Evolutionary conservation across 2,113 vertebrate species (phyloP).

Genomic region (Mugil cephalus): DNA sequence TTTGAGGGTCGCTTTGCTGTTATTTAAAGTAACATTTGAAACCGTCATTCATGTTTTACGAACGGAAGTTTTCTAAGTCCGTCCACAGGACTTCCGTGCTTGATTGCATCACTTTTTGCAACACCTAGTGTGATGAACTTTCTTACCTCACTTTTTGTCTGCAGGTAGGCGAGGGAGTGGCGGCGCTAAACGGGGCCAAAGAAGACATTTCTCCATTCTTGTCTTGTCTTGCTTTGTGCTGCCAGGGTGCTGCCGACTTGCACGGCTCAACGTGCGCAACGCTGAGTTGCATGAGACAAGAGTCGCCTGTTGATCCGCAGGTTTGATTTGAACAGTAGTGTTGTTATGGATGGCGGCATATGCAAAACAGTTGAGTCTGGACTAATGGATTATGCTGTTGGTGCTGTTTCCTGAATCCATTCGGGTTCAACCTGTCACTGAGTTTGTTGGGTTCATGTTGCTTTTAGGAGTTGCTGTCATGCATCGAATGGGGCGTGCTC

Average conservation of each 20-base stretch:
- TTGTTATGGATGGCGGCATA: background rate
- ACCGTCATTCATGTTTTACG: background rate
- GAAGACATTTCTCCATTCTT: slow-evolving; percentile 73
- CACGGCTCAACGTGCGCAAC: slow-evolving; percentile 22
- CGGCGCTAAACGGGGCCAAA: slow-evolving; percentile 49
- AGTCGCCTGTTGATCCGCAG: slow-evolving; percentile 28
- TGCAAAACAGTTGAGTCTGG: background rate
- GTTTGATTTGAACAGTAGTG: slow-evolving; percentile 31
- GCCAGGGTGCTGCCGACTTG: slow-evolving; percentile 33
- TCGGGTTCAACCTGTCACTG: background rate
- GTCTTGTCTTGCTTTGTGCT: slow-evolving; percentile 70
- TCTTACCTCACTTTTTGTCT: slow-evolving; percentile 31
- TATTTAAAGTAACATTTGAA: background rate
- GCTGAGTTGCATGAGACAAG: slow-evolving; percentile 22
- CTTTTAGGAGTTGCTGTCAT: slow-evolving; percentile 16
- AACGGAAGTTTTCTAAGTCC: background rate
- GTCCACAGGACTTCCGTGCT: background rate
- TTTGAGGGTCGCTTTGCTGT: background rate
- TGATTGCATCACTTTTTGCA: background rate
- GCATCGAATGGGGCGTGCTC: background rate
- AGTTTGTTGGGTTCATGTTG: slow-evolving; percentile 61
- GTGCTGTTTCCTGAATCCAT: background rate
- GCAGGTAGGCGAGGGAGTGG: slow-evolving; percentile 62
- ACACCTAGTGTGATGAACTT: background rate
- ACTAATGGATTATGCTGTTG: background rate